Base-by-base conservation (phyloP, 2,888 invertebrate genomes). In the Pimpla rufipes region DNA sequence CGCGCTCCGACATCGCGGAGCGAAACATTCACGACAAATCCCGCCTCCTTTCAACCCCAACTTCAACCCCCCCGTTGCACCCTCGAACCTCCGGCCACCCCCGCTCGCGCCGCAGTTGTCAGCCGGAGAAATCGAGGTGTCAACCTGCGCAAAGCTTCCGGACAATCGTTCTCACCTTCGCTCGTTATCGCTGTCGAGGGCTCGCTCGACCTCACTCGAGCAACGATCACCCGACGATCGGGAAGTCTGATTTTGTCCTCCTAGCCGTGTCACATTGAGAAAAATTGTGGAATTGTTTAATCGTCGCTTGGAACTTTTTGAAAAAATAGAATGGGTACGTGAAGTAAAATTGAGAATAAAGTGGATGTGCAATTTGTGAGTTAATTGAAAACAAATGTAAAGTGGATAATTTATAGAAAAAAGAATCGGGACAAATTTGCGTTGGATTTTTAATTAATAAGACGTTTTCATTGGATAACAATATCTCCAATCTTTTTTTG, bases 1-100 rank as follows among this genome's bases (percentile, higher is more conserved):
- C 83, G 85, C 85, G 86, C 83, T 83, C 67, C 84, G 87, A 87
- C 89, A 73, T 83, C 67, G 83, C 79, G n/a, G 71, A 82, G 73
- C 79, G 85, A 80, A 74, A 88, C 42, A 83, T 78, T 52, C 78
- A 71, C 68, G 66, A 80, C 79, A 78, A 85, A 85, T 85, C 79
- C 67, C 83, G 74, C 73, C 77, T 68, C 37, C 74, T 79, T 62
- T 76, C 73, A 81, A 71, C 29, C 59, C 70, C 75, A 76, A 84
- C 83, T 74, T 68, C 78, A 73, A 77, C 29, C 2, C 29, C 85
- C 77, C 73, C 23, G 57, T 50, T 64, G 55, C 77, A 55, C 77
- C 71, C 77, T 64, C 79, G 64, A 71, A 40, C 47, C 66, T 59
- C 47, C 35, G n/a, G n/a, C n/a, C n/a, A n/a, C n/a, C 62, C 16